These are phyloP conservation scores for Lepus europaeus DNA, from an alignment of 2,113 vertebrate genomes.

Conservation along the genomic window DNA sequence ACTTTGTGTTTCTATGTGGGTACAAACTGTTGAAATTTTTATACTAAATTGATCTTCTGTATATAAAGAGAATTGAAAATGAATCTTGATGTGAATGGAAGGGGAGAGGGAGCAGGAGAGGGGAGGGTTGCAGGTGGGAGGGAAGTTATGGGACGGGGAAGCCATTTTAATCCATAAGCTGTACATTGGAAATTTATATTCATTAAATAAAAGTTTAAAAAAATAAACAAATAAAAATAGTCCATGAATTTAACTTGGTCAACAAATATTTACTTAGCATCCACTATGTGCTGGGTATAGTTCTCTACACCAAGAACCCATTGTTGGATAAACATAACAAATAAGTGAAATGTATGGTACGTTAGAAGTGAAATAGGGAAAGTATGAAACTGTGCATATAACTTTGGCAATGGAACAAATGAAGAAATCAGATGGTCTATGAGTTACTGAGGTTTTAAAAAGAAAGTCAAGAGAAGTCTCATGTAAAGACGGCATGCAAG, in stretches of 20 bases:
- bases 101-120: too few relatives aligned
- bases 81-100: too few relatives aligned
- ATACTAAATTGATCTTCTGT: too few relatives aligned
- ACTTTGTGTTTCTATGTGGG: too few relatives aligned
- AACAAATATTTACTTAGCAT: not conserved
- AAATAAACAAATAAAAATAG: not conserved
- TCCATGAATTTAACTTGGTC: not conserved
- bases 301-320: not conserved
- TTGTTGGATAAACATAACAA: not conserved
- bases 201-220: too few relatives aligned
- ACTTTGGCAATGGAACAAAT: not conserved
- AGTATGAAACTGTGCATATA: fast-evolving
- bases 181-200: too few relatives aligned
- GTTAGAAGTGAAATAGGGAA: not conserved
- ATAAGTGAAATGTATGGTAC: not conserved
- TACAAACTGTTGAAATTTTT: too few relatives aligned
- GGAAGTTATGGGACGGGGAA: too few relatives aligned
- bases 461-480: not conserved
- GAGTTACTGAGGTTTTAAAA: not conserved
- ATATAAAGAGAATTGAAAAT: too few relatives aligned
- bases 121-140: too few relatives aligned
- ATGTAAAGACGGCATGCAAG: not conserved
- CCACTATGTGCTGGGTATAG: not conserved
- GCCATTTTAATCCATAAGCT: too few relatives aligned
- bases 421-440: not conserved